Evolutionary conservation across 2,113 vertebrate genomes (phyloP).

Genomic region (Cinclus cinclus): DNA sequence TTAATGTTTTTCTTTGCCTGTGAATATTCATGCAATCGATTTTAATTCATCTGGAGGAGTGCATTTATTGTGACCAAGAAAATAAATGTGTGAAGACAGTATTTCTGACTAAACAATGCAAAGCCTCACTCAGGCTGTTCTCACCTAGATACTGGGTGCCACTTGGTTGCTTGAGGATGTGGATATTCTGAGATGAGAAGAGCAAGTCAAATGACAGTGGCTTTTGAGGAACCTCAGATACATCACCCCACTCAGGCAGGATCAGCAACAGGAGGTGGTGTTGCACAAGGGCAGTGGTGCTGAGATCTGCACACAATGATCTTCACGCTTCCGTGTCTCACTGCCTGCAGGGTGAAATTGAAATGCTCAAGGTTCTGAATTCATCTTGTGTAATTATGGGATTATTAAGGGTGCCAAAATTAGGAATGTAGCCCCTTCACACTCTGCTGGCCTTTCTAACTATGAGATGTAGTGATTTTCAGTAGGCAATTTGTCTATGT

Average conservation of each 20-base stretch:
- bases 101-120: not conserved
- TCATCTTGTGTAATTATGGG: slow-evolving; percentile 12
- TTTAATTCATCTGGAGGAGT: not conserved
- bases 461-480: not conserved
- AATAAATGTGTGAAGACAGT: not conserved
- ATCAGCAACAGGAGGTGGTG: accelerated
- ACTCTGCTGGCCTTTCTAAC: not conserved
- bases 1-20: not conserved
- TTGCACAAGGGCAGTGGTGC: not conserved
- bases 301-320: not conserved
- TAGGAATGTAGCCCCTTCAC: not conserved
- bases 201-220: not conserved
- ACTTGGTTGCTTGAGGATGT: accelerated
- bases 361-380: not conserved
- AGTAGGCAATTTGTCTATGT: not conserved
- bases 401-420: not conserved
- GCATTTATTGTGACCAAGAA: not conserved
- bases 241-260: not conserved
- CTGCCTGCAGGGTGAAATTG: not conserved
- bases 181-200: not conserved
- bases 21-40: not conserved
- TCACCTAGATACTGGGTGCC: not conserved
- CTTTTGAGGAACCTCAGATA: not conserved
- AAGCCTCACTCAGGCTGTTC: not conserved
- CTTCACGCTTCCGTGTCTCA: not conserved